A percentile compares a stretch with the other conserved stretches of the same genome.
These are phyloP conservation scores for Coenonympha glycerion DNA, from an alignment of 2,888 invertebrate species.

Conservation along the genomic window DNA sequence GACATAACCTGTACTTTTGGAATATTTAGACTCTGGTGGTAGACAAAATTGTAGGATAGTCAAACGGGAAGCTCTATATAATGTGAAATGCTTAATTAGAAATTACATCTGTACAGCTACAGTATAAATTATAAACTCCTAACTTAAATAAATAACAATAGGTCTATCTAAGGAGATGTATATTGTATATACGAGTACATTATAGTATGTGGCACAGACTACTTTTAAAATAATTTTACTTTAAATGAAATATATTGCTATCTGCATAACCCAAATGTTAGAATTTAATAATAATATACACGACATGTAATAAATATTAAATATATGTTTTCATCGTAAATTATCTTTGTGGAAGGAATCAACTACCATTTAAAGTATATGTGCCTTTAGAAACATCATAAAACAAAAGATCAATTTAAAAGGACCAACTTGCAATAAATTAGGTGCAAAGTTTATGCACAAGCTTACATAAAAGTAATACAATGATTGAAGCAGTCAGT, in stretches of 20 bases:
- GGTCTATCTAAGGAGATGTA: conserved; percentile 63
- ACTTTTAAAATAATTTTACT: conserved; percentile 35
- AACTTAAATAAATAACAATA: conserved; percentile 66
- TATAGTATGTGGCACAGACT: conserved; percentile 67
- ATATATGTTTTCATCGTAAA: too few species aligned
- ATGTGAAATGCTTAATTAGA: conserved; percentile 55
- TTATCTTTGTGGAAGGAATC: neutral
- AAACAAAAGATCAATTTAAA: too few species aligned
- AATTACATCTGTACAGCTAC: conserved; percentile 53
- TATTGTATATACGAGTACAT: conserved; percentile 61
- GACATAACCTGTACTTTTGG: too few species aligned
- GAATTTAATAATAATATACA: neutral
- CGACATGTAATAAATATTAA: too few species aligned
- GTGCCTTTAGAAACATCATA: too few species aligned
- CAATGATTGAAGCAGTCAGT: too few species aligned
- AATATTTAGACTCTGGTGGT: conserved; percentile 36
- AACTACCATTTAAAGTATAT: neutral
- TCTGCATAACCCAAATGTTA: conserved; percentile 4
- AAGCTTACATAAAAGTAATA: too few species aligned
- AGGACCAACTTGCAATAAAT: too few species aligned
- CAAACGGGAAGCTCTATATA: conserved; percentile 65
- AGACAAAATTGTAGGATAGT: conserved; percentile 52
- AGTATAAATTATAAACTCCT: conserved; percentile 55
- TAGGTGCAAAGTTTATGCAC: too few species aligned
- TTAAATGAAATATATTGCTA: conserved; percentile 23